Conservation (phyloP, 2,797 vertebrate genomes). For the Semotilus atromaculatus region DNA sequence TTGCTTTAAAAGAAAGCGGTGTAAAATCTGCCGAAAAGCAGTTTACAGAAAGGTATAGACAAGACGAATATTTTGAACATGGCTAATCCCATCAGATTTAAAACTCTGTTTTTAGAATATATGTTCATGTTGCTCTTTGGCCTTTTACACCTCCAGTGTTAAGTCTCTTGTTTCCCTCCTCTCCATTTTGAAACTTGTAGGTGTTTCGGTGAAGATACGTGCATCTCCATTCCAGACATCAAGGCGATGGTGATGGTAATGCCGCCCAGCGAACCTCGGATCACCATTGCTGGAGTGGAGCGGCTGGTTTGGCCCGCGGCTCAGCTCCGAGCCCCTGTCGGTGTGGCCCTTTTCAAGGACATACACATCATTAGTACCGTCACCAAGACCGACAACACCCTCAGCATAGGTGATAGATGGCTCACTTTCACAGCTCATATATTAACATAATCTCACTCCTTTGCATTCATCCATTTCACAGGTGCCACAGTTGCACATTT, state of each 20-base stretch:
- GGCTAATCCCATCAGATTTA: too few species aligned
- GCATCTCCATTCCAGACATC: constrained; percentile 91
- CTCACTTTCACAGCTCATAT: constrained; percentile 30
- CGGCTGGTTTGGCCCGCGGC: constrained; percentile 84
- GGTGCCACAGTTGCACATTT: constrained; percentile 24
- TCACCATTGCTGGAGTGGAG: constrained; percentile 89
- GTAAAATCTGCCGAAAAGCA: neutral
- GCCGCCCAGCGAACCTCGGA: constrained; percentile 92
- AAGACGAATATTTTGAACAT: neutral
- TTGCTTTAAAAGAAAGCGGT: neutral
- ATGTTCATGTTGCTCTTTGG: neutral
- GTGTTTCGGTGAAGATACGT: constrained; percentile 96
- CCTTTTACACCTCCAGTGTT: neutral
- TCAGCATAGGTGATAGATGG: constrained; percentile 76
- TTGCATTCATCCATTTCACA: constrained; percentile 23
- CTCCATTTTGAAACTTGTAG: constrained; percentile 70
- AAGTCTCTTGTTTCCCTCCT: neutral
- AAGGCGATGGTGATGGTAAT: constrained; percentile 91
- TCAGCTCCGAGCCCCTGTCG: constrained; percentile 83
- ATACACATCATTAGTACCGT: constrained; percentile 92
- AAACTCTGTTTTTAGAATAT: neutral
- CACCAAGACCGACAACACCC: constrained; percentile 79
- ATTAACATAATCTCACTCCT: constrained; percentile 37
- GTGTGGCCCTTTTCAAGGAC: constrained; percentile 91
- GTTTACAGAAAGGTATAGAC: neutral